A percentile compares a stretch with the other conserved stretches of the same genome.
These are phyloP conservation scores for Gymnobelideus leadbeateri DNA, from an alignment of 2,113 vertebrate species.

Conservation along the genomic window DNA sequence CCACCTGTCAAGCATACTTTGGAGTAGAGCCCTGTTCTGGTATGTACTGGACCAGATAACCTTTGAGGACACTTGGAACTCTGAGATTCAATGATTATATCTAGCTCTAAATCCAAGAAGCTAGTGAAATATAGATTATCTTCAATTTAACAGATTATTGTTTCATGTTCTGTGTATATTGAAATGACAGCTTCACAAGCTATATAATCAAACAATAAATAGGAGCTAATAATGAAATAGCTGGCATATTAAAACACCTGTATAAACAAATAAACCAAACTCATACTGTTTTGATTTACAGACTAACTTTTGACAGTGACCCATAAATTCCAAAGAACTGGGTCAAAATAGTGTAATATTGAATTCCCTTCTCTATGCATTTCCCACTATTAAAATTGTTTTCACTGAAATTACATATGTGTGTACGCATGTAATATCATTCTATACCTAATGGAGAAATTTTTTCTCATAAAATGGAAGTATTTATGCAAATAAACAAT, in stretches of 20 bases:
- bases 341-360: not conserved
- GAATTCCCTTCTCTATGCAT: conserved; percentile 15
- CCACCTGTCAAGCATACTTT: not conserved
- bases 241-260: not conserved
- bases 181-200: conserved; percentile 3
- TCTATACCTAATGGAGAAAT: not conserved
- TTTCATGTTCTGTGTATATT: conserved; percentile 5
- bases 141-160: conserved; percentile 4
- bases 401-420: not conserved
- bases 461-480: conserved; percentile 12
- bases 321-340: conserved; percentile 16
- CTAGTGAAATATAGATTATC: not conserved
- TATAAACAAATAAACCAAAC: conserved; percentile 21
- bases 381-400: conserved; percentile 6
- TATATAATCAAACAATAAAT: not conserved
- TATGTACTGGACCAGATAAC: not conserved
- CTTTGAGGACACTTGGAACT: not conserved
- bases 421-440: not conserved
- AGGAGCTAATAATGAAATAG: conserved; percentile 16
- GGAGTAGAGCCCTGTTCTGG: not conserved
- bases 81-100: not conserved
- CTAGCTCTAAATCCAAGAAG: not conserved
- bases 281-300: not conserved
- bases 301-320: conserved; percentile 29
- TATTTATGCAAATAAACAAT: conserved; percentile 15